Conservation (phyloP, 35 echinoderm and acorn worm genomes). For the Chiridota heheva region DNA sequence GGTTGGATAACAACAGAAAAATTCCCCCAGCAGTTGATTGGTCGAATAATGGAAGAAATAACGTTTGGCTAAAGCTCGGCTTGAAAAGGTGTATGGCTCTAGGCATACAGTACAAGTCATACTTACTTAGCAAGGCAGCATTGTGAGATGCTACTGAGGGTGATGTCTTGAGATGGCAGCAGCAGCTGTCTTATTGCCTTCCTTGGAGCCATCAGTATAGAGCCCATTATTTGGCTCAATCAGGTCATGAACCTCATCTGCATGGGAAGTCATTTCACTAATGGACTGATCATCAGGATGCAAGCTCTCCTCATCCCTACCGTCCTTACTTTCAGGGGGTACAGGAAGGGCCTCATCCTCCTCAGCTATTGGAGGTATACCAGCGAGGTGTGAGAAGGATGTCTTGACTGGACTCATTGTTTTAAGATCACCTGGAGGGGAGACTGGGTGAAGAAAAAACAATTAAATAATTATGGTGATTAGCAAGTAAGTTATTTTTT, state of each 20-base stretch:
- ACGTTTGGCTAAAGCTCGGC: too few species aligned
- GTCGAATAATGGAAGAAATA: too few species aligned
- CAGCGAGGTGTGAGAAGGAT: constrained; percentile 50
- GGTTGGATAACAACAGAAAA: too few species aligned
- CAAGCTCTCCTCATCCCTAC: constrained; percentile 1
- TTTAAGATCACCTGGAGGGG: constrained; percentile 17
- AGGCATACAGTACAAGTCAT: too few species aligned
- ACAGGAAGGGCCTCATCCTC: constrained; percentile 59
- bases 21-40: too few species aligned
- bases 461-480: too few species aligned
- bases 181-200: too few species aligned
- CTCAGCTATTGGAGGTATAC: constrained; percentile 73
- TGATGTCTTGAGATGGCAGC: too few species aligned
- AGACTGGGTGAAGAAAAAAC: too few species aligned
- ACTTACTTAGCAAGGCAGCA: constrained; percentile 84
- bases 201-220: too few species aligned
- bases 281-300: constrained; percentile 43
- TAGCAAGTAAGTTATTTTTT: too few species aligned
- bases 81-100: too few species aligned
- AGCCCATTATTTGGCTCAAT: constrained; percentile 45
- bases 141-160: constrained; percentile 76
- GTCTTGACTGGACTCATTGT: constrained; percentile 72
- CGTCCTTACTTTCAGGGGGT: constrained; percentile 12
- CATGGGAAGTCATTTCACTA: constrained; percentile 73
- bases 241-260: constrained; percentile 85